These are phyloP conservation scores for Holcopasites calliopsidis DNA, from an alignment of 1,140 invertebrate species.

Conservation along the genomic window DNA sequence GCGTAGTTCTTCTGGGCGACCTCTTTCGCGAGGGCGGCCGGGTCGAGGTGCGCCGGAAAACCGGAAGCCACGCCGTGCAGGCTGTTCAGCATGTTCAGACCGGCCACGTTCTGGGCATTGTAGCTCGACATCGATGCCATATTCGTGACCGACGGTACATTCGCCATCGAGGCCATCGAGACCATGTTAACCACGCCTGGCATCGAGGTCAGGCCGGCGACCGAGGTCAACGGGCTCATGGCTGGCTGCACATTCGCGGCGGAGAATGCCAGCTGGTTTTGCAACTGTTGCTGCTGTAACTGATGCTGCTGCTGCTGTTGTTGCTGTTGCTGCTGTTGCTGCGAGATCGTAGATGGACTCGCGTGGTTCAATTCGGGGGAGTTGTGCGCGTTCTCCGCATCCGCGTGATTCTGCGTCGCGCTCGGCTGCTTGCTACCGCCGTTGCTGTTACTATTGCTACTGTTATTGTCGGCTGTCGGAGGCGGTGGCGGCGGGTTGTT, in stretches of 20 bases:
- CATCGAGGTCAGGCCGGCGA: conserved; percentile 69
- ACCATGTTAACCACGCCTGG: conserved; percentile 68
- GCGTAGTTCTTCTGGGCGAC: conserved; percentile 89
- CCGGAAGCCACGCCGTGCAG: conserved; percentile 70
- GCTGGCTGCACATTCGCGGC: conserved; percentile 59
- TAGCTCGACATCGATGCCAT: conserved; percentile 64
- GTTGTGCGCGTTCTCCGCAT: conserved; percentile 73
- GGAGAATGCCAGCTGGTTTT: conserved; percentile 62
- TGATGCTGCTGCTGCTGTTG: conserved; percentile 42
- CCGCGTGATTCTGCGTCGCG: conserved; percentile 74
- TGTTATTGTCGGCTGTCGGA: conserved; percentile 73
- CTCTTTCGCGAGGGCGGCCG: conserved; percentile 85
- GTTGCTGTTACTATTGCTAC: conserved; percentile 56
- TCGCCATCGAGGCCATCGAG: conserved; percentile 63
- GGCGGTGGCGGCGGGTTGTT: conserved; percentile 79
- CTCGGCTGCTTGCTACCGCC: conserved; percentile 70
- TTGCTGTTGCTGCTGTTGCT: conserved; percentile 63
- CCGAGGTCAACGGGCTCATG: conserved; percentile 73
- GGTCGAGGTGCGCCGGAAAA: conserved; percentile 76
- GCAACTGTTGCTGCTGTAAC: conserved; percentile 60
- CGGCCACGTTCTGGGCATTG: conserved; percentile 70
- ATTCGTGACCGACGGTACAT: conserved; percentile 65
- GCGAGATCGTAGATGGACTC: conserved; percentile 62
- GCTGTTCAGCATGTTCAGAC: conserved; percentile 73
- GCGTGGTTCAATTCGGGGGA: conserved; percentile 79